Base-by-base conservation (phyloP, 2,888 invertebrate species). In the Chirona hameri region DNA sequence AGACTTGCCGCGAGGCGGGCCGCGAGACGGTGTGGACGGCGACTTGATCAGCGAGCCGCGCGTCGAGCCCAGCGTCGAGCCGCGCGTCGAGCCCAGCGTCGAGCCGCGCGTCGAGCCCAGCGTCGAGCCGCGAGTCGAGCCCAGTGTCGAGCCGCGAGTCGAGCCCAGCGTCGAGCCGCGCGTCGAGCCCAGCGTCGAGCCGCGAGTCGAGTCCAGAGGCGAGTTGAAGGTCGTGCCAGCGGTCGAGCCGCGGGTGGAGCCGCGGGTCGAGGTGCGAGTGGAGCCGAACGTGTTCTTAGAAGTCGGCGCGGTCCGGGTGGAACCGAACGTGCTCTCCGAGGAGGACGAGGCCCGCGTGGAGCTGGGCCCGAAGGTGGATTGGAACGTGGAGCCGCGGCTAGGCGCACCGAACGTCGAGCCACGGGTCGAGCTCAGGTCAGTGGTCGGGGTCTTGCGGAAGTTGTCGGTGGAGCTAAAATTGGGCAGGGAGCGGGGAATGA, bases 381-480 rank as follows among this genome's bases (percentile, higher is more conserved):
- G 24, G 69, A 69, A 12, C 3, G 72, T 72, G 76, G 55, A 79
- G 21, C 76, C 82, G 48, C 72, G 69, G 72, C 18, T 65, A 48
- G 29, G 14, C 15, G 52, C 52, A 46, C 48, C 31, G 15, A n/a
- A 52, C 27, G 52, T 27, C 21, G 60, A 81, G 39, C 60, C 81
- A 29, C 55, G 65, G 1, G 29, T 55, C 5, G 80, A 76, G n/a
- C 15, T n/a, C 7, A 80, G 48, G 55, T 57, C 82, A 0, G 76
- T 48, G 29, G 82, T 27, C 18, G 55, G 55, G 3, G 31, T 18
- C 81, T 81, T 31, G 39, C 60, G 69, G 83, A 83, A 46, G 83
- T 65, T 29, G 83, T 82, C 84, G 81, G 83, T 79, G 79, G 76
- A 80, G 80, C 81, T 55, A 83, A 82, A 46, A 69, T 80, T 57